Evolutionary conservation across 2,797 vertebrate genomes (phyloP).

Genomic region (Tarsius wallacei): DNA sequence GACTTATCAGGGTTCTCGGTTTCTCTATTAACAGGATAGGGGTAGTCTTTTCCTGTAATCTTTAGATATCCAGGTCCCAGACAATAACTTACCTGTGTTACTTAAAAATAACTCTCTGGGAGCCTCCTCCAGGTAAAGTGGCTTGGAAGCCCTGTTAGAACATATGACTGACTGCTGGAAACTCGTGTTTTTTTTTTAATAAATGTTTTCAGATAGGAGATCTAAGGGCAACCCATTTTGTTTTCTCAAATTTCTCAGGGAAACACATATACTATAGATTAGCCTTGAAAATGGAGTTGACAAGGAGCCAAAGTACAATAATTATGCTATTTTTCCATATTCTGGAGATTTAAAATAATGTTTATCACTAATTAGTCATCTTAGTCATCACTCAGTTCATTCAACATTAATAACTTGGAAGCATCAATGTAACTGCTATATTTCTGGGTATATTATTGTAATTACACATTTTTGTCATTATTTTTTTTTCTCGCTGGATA

Average conservation of each 20-base stretch:
- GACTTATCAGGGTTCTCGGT: conserved; percentile 22
- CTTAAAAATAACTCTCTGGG: conserved; percentile 1
- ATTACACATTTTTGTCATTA: neutral
- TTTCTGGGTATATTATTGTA: neutral
- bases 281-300: neutral
- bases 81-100: conserved; percentile 58
- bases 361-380: neutral
- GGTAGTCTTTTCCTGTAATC: neutral
- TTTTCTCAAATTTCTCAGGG: neutral
- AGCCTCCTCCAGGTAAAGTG: neutral
- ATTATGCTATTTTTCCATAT: neutral
- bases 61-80: neutral
- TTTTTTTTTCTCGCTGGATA: neutral
- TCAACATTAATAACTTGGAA: conserved; percentile 63
- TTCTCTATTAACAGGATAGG: conserved; percentile 38
- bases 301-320: neutral
- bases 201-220: conserved; percentile 41
- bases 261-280: neutral
- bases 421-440: neutral
- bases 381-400: conserved; percentile 52
- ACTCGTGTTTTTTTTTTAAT: neutral
- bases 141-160: neutral
- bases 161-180: neutral
- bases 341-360: neutral
- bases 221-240: neutral